Conservation (phyloP, 2,888 invertebrate species). For the Epirrita christyi region DNA sequence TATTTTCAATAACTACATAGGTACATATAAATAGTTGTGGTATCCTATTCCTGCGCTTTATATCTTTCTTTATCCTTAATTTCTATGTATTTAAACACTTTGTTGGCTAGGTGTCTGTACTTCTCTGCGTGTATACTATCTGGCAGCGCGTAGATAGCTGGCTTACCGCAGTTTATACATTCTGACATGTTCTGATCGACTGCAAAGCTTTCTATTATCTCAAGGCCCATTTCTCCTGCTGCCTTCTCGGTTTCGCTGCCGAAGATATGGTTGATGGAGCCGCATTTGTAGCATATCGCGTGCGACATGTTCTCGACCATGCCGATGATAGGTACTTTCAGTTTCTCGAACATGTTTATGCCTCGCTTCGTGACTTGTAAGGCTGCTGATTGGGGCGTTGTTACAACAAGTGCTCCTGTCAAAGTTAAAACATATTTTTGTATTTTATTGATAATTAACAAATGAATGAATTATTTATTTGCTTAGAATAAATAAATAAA, state of each 20-base stretch:
- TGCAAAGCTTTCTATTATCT: conserved; percentile 89
- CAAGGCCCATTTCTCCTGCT: conserved; percentile 87
- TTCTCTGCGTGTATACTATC: conserved; percentile 80
- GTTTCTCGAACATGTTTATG: conserved; percentile 93
- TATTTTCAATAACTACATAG: conserved; percentile 57
- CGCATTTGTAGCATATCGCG: conserved; percentile 91
- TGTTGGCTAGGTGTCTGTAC: conserved; percentile 74
- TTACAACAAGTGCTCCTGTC: conserved; percentile 93
- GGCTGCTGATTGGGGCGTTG: conserved; percentile 96
- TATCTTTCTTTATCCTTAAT: conserved; percentile 61
- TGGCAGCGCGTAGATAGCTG: conserved; percentile 88
- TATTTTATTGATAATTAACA: too few species aligned
- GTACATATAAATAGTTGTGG: conserved; percentile 46
- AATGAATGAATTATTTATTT: too few species aligned
- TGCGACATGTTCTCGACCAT: conserved; percentile 96
- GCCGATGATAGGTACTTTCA: conserved; percentile 93
- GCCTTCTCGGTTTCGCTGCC: conserved; percentile 87
- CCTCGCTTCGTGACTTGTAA: conserved; percentile 94
- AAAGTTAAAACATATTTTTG: conserved; percentile 17
- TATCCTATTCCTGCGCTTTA: conserved; percentile 57
- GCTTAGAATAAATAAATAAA: too few species aligned
- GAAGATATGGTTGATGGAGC: conserved; percentile 89
- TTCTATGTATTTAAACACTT: conserved; percentile 74
- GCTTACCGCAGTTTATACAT: conserved; percentile 89
- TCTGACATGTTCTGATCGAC: conserved; percentile 88